These are phyloP conservation scores for Leptestheria dahalacensis DNA, from an alignment of 1,140 invertebrate species.

Conservation along the genomic window DNA sequence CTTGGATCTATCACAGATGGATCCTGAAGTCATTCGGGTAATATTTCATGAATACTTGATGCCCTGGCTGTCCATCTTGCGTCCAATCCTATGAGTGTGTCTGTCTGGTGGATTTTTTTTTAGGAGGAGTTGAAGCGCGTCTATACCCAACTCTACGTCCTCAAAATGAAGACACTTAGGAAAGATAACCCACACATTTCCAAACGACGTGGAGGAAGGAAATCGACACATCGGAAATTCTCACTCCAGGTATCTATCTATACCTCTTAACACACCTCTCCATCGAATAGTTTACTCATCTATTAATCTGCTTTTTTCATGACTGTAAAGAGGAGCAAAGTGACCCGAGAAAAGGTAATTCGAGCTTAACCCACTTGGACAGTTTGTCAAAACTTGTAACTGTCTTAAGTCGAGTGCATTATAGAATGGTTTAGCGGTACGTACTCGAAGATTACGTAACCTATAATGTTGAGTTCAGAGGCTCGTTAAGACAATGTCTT, in stretches of 20 bases:
- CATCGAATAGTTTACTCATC: not conserved
- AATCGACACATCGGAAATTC: constrained; percentile 74
- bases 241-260: constrained; percentile 66
- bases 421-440: not conserved
- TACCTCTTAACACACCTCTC: not conserved
- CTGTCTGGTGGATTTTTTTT: constrained; percentile 12
- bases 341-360: constrained; percentile 64
- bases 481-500: too few species aligned
- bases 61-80: not conserved
- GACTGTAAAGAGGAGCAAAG: constrained; percentile 33
- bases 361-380: constrained; percentile 10
- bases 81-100: not conserved
- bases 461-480: too few species aligned
- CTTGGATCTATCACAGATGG: constrained; percentile 19
- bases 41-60: not conserved
- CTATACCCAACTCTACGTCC: constrained; percentile 72
- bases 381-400: not conserved
- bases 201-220: constrained; percentile 76
- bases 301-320: not conserved
- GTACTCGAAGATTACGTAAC: not conserved
- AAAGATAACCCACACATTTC: constrained; percentile 91
- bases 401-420: not conserved
- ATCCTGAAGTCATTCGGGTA: constrained; percentile 19
- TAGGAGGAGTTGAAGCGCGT: constrained; percentile 76
- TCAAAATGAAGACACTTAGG: constrained; percentile 77